phyloP scores from a whole-genome alignment of 2,113 vertebrate genomes.

The Bucco capensis region DNA sequence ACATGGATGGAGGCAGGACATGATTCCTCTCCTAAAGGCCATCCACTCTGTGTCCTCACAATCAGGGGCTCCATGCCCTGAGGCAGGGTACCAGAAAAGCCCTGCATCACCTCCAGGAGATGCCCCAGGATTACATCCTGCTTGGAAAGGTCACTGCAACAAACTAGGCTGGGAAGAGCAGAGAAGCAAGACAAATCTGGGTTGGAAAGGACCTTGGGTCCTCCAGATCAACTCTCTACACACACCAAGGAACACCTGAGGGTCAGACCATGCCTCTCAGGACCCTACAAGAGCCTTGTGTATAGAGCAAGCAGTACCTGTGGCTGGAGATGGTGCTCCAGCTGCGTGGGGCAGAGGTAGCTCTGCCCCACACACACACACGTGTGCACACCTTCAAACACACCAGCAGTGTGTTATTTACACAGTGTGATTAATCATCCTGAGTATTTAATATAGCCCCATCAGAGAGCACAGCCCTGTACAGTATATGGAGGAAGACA shows the following conservation, averaged over 20 bases:
- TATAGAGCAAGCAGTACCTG: not conserved
- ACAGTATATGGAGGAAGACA: slow-evolving; percentile 42
- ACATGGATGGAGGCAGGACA: not conserved
- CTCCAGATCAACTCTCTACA: not conserved
- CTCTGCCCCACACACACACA: not conserved
- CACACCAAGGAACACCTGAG: not conserved
- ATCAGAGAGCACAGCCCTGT: not conserved
- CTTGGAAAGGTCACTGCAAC: not conserved
- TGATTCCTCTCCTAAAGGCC: not conserved
- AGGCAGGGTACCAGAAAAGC: not conserved
- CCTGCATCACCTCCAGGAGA: not conserved
- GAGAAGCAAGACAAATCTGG: not conserved
- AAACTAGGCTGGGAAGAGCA: not conserved
- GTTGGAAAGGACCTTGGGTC: not conserved
- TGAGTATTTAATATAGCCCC: slow-evolving; percentile 25
- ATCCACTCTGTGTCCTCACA: not conserved
- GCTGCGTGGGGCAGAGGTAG: not conserved
- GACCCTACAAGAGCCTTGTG: no score
- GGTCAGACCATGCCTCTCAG: not conserved
- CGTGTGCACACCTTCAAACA: not conserved
- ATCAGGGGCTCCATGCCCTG: accelerated
- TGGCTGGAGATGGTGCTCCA: accelerated
- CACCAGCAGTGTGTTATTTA: not conserved
- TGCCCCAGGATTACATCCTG: accelerated
- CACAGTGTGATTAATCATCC: slow-evolving; percentile 10